Base-by-base conservation (phyloP, 2,113 vertebrate species). In the Myxocyprinus asiaticus region DNA sequence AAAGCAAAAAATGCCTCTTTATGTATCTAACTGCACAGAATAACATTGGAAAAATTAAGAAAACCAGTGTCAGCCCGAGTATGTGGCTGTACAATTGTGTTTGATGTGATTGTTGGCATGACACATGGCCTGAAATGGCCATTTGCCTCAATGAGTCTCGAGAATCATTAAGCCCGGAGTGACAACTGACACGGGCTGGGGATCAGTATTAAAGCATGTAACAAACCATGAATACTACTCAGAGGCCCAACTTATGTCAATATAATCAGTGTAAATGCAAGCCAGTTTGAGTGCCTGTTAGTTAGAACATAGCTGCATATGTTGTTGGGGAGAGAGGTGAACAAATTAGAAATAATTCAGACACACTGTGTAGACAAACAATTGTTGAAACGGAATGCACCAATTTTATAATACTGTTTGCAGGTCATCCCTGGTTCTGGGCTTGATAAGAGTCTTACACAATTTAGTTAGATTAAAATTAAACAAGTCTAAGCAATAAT, bases 221-320 rank as follows among this genome's bases (percentile, higher is more conserved):
- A 33, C 22, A 82, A 82, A 76, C 71, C 56, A 85, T 77, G 79
- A 83, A 77, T 50, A 66, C 64, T 73, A 56, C 66, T 71, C 62
- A 80, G 75, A 66, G 65, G 33, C 53, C 78, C 15, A 45, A 72
- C 56, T 70, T 65, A 68, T 62, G 17, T 77, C 78, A 68, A 64
- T 81, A 47, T 73, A 76, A 74, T 78, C 74, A 77, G 82, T 77
- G 67, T 68, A 73, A 53, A n/a, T 43, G 63, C 55, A 56, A 9
- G 50, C n/a, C n/a, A 33, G 53, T 67, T 48, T 17, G 14, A 53
- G 42, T 14, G 33, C 43, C 43, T 56, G n/a, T 61, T 44, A 59
- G 9, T 73, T 51, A 50, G 69, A 12, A 64, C 50, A 5, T 59
- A 43, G 11, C 11, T 7, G 3, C 14, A 42, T 3, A 7, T 63